A percentile compares a stretch with the other conserved stretches of the same genome.
Conservation (phyloP, 2,797 vertebrate genomes). For the Garrulus glandarius region DNA sequence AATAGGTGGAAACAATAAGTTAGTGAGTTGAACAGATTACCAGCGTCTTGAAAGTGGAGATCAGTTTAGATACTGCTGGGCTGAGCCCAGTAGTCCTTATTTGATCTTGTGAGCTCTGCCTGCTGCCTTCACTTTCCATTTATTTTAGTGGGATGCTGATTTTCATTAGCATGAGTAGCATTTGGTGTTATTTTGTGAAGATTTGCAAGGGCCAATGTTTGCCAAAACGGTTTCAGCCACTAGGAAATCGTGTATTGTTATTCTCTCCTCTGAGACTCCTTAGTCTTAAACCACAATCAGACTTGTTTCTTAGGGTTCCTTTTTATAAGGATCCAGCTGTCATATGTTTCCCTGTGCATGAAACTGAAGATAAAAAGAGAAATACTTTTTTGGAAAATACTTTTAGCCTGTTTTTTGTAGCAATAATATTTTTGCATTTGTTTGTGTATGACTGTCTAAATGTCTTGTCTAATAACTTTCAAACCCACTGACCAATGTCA, state of each 20-base stretch:
- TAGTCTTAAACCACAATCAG: background rate
- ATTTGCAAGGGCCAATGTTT: background rate
- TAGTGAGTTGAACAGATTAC: background rate
- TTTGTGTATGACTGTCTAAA: background rate
- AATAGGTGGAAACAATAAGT: background rate
- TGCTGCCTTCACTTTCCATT: background rate
- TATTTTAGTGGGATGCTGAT: background rate
- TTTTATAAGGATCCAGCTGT: background rate
- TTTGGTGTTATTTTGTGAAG: background rate
- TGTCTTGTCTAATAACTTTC: background rate
- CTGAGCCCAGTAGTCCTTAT: background rate
- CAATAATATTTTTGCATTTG: background rate
- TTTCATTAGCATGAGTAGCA: background rate
- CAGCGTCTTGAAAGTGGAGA: background rate
- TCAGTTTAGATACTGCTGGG: background rate
- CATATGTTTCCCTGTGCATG: background rate
- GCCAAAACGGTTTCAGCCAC: background rate
- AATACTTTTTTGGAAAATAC: background rate
- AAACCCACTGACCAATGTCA: background rate
- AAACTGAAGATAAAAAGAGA: background rate
- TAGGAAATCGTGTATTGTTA: background rate
- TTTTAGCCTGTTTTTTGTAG: background rate
- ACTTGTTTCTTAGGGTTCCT: background rate
- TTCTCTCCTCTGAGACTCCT: background rate
- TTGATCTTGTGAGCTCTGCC: background rate